Conservation (phyloP, 2,113 vertebrate genomes). For the Ptyas mucosa region DNA sequence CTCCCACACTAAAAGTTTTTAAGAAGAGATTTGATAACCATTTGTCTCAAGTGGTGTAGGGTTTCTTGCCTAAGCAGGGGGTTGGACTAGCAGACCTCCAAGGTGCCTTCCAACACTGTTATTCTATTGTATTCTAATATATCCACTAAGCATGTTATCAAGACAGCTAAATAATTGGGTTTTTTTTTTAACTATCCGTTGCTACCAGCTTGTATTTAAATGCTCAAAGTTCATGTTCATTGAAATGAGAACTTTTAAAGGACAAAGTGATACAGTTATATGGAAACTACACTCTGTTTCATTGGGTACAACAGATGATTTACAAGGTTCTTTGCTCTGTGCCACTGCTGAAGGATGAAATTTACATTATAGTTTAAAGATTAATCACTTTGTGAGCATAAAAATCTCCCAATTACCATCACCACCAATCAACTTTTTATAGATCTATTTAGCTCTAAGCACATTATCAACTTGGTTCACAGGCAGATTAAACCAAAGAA, state of each 20-base stretch:
- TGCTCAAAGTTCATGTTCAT: neutral
- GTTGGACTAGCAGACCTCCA: no score
- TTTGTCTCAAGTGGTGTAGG: no score
- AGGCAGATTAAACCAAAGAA: neutral
- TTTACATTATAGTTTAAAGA: conserved; percentile 39
- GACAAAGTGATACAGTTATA: conserved; percentile 1
- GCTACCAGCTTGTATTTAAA: neutral
- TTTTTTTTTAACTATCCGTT: neutral
- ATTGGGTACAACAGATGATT: conserved; percentile 32
- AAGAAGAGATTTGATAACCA: no score
- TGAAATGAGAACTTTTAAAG: conserved; percentile 42
- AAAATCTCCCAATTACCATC: conserved; percentile 11
- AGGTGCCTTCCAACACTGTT: no score
- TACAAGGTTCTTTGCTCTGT: conserved; percentile 28
- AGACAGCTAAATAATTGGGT: neutral
- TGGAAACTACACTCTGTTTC: conserved; percentile 9
- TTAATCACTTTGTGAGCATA: conserved; percentile 39
- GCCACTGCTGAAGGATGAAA: conserved; percentile 27
- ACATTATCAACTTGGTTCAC: conserved; percentile 11
- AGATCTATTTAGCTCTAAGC: conserved; percentile 29
- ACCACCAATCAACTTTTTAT: conserved; percentile 36
- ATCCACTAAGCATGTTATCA: neutral
- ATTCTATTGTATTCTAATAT: neutral
- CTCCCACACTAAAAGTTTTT: no score
- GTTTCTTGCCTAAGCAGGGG: no score